Evolutionary conservation across 2,888 invertebrate species (phyloP).

Genomic region (Yponomeuta plumbellus): DNA sequence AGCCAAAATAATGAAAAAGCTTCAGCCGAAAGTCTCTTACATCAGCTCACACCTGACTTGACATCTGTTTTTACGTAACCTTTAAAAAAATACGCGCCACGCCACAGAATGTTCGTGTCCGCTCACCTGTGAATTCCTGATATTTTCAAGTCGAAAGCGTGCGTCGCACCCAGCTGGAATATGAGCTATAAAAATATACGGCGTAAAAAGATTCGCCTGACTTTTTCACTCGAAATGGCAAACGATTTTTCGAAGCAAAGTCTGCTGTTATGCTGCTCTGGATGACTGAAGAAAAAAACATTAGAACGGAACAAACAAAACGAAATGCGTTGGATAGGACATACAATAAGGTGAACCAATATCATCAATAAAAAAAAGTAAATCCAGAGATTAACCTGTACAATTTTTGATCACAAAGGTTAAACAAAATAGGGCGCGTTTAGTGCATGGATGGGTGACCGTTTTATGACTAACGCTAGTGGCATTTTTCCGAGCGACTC

Average conservation of each 20-base stretch:
- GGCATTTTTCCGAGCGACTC: too few relatives aligned
- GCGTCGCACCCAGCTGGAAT: background rate
- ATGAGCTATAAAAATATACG: background rate
- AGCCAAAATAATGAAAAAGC: background rate
- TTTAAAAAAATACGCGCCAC: background rate
- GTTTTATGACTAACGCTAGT: too few relatives aligned
- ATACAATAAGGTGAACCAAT: too few relatives aligned
- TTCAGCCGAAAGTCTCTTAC: too few relatives aligned
- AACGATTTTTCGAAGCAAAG: background rate
- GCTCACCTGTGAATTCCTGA: background rate
- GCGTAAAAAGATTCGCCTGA: background rate
- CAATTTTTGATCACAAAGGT: too few relatives aligned
- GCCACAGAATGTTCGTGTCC: background rate
- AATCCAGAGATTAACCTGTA: too few relatives aligned
- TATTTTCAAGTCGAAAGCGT: background rate
- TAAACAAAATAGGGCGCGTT: too few relatives aligned
- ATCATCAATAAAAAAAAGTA: too few relatives aligned
- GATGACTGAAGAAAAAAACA: background rate
- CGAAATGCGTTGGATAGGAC: too few relatives aligned
- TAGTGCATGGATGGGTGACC: too few relatives aligned
- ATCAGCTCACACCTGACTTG: background rate
- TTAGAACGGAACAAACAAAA: too few relatives aligned
- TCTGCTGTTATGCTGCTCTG: background rate
- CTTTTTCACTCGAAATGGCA: background rate
- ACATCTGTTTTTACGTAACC: background rate